Base-by-base conservation (phyloP, 2,113 vertebrate species). In the Rhipidura dahli region DNA sequence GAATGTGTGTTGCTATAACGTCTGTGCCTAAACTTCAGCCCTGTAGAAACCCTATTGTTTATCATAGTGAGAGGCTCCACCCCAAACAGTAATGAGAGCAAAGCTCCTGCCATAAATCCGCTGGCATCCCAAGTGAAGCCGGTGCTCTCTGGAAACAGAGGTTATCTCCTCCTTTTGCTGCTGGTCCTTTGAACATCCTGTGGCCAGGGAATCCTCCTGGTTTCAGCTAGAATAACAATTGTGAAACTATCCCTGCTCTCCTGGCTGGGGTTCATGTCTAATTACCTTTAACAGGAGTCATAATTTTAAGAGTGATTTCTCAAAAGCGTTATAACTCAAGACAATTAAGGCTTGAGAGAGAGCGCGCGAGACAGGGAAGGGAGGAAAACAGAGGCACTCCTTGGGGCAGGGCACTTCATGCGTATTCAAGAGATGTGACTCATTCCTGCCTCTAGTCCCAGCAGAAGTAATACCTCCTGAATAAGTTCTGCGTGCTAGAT, bases 341-440 rank as follows among this genome's bases (percentile, higher is more conserved):
- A 93, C 94, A 71, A 94, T 93, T 93, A 96, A 90, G 80, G 73
- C 92, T 92, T 96, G 93, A 94, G 89, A 97, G 95, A 80, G 40
- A 83, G 93, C 1, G 37, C 2, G 61, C 20, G 69, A 92, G 95
- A 92, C 91, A 93, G 87, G 93, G 78, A 83, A 91, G 92, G 85
- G 91, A 94, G 84, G 81, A 91, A 96, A 97, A 94, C 71, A 90
- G 91, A 93, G 94, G 94, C 95, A 81, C 96, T 73, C 98, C 98
- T 95, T 96, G 93, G 97, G 98, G 98, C 87, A 95, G 97, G 97
- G 97, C 96, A 69, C 89, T 60, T 83, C 72, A 78, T 91, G 87
- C 53, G 68, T 91, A 60, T 86, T 76, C 70, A 97, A 82, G 65
- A 71, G 77, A 65, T 5, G 42, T 98, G 98, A 98, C 94, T 98